phyloP scores from a whole-genome alignment of 2,113 vertebrate genomes.

The Atherinomorus stipes region DNA sequence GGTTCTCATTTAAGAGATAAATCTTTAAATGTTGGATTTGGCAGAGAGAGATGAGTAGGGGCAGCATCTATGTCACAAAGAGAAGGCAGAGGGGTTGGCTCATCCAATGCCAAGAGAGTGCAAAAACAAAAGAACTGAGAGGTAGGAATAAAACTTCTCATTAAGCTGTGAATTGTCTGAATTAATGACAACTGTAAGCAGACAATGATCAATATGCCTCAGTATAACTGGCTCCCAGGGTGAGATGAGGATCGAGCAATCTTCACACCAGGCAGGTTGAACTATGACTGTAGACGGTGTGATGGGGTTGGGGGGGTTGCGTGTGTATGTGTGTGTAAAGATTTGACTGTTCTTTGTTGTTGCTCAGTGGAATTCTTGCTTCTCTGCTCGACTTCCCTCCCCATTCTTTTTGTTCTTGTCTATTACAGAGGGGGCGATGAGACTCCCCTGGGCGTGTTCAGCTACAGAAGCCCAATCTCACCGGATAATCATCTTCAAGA shows the following conservation, averaged over 20 bases:
- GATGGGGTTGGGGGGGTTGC: constrained; percentile 1
- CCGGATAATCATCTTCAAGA: constrained; percentile 77
- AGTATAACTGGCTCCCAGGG: constrained; percentile 79
- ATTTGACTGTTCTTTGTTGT: constrained; percentile 75
- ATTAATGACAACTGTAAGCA: constrained; percentile 80
- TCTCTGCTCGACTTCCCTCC: constrained; percentile 64
- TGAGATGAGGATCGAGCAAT: constrained; percentile 78
- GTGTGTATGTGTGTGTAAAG: constrained; percentile 9
- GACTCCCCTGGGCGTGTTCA: constrained; percentile 74
- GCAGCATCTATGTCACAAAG: constrained; percentile 72
- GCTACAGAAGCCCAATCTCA: constrained; percentile 71
- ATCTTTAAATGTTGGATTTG: constrained; percentile 90
- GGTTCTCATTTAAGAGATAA: constrained; percentile 88
- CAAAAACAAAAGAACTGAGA: constrained; percentile 67
- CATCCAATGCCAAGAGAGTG: too few relatives aligned
- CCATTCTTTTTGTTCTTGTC: constrained; percentile 75
- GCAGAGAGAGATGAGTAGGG: constrained; percentile 71
- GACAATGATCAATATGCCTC: constrained; percentile 82
- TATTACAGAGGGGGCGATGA: constrained; percentile 74
- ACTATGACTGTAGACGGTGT: constrained; percentile 26
- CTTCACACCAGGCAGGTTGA: constrained; percentile 59
- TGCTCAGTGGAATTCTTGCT: constrained; percentile 74
- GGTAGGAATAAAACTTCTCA: constrained; percentile 67
- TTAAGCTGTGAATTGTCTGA: constrained; percentile 63
- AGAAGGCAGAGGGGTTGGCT: neutral